Evolutionary conservation across 2,888 invertebrate species (phyloP).

Genomic region (Calameuta filiformis): DNA sequence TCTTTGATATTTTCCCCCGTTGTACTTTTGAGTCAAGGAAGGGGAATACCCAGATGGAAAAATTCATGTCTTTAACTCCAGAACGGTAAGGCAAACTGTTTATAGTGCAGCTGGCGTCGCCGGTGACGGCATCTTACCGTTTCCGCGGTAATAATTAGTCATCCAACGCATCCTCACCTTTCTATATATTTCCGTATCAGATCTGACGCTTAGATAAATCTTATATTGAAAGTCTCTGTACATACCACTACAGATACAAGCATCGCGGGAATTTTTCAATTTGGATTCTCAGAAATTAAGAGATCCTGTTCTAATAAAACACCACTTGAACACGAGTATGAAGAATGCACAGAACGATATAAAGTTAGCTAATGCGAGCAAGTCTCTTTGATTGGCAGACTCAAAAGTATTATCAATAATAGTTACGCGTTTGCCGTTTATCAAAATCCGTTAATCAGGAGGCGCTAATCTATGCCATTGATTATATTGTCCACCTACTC

Average conservation of each 20-base stretch:
- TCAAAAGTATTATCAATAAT: neutral
- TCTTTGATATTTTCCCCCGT: neutral
- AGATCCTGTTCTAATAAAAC: neutral
- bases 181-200: neutral
- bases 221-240: neutral
- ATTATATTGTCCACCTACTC: neutral
- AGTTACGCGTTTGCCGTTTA: neutral
- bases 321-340: neutral
- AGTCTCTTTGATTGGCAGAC: neutral
- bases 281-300: neutral
- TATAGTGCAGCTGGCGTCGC: no score
- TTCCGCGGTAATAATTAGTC: neutral
- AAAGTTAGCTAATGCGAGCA: neutral
- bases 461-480: neutral
- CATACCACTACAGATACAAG: neutral
- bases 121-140: no score
- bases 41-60: neutral
- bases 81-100: no score
- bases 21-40: neutral
- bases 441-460: neutral
- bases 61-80: neutral
- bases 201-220: neutral
- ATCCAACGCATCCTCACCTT: neutral
- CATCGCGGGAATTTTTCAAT: neutral
- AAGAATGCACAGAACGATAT: neutral